A percentile compares a stretch with the other conserved stretches of the same genome.
These are phyloP conservation scores for Trachythela sp. DNA, from an alignment of 64 coral and sea anemone species.

Conservation along the genomic window DNA sequence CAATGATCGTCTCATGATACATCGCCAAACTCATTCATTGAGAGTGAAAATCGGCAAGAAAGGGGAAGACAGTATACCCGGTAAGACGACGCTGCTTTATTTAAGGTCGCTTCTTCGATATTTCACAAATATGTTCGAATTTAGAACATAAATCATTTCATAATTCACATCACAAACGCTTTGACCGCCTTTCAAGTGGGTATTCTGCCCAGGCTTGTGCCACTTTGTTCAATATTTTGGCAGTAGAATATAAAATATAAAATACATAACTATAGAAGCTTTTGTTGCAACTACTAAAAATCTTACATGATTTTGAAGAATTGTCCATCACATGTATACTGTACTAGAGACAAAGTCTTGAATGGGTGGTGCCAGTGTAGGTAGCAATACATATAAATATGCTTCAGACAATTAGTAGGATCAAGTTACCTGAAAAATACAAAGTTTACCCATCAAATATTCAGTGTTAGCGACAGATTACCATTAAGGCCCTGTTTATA, in stretches of 20 bases:
- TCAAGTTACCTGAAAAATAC: too few species aligned
- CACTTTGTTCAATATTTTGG: not conserved
- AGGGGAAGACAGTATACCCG: conserved; percentile 61
- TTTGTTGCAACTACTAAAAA: too few species aligned
- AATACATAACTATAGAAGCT: not conserved
- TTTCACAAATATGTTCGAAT: not conserved
- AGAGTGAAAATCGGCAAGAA: conserved; percentile 69
- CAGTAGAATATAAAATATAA: not conserved
- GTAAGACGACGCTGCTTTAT: conserved; percentile 30
- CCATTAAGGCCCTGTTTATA: too few species aligned
- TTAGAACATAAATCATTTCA: not conserved
- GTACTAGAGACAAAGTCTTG: too few species aligned
- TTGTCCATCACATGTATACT: too few species aligned
- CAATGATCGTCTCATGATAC: conserved; percentile 85
- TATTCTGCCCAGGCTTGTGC: not conserved
- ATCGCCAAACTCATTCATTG: conserved; percentile 92
- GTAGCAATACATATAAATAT: too few species aligned
- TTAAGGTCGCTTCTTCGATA: not conserved
- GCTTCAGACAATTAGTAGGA: too few species aligned
- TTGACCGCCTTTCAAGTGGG: not conserved
- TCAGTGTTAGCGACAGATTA: too few species aligned
- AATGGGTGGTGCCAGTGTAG: too few species aligned
- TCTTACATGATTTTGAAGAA: too few species aligned
- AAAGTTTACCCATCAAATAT: too few species aligned
- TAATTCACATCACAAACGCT: not conserved